Conservation (phyloP, 1,140 invertebrate species). For the Chelonus insularis region DNA sequence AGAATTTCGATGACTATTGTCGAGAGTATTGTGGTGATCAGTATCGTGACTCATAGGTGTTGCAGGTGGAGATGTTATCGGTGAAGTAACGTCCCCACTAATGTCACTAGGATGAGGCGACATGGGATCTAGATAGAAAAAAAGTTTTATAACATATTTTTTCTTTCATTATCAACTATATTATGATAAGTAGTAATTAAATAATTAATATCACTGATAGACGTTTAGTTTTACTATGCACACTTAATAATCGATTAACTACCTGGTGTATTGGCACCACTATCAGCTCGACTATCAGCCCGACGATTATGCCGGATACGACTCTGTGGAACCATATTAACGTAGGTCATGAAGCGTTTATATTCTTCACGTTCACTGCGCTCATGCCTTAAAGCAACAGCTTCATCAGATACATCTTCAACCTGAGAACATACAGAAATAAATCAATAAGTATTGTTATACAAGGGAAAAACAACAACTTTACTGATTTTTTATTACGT, state of each 20-base stretch:
- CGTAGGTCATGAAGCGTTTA: constrained; percentile 74
- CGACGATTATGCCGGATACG: constrained; percentile 65
- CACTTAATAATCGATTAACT: constrained; percentile 34
- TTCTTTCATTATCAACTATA: too few relatives aligned
- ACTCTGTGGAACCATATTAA: constrained; percentile 67
- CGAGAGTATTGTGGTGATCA: constrained; percentile 40
- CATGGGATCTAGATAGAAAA: constrained; percentile 57
- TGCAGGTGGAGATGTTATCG: constrained; percentile 64
- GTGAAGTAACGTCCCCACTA: constrained; percentile 58
- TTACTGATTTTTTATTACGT: constrained; percentile 23
- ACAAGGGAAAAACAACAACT: not conserved
- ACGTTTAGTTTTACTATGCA: too few relatives aligned
- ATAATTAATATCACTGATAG: too few relatives aligned
- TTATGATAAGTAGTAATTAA: too few relatives aligned
- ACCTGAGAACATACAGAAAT: constrained; percentile 52
- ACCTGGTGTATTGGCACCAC: constrained; percentile 75
- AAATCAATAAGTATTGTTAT: not conserved
- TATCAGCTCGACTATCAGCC: constrained; percentile 70
- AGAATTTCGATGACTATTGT: constrained; percentile 40
- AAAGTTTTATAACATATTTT: too few relatives aligned
- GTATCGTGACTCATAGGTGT: constrained; percentile 59
- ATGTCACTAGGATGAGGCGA: constrained; percentile 61
- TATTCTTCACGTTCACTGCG: constrained; percentile 78
- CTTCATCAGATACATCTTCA: constrained; percentile 79
- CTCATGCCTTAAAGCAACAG: constrained; percentile 69